Base-by-base conservation (phyloP, 2,797 vertebrate genomes). In the Gallirallus australis region DNA sequence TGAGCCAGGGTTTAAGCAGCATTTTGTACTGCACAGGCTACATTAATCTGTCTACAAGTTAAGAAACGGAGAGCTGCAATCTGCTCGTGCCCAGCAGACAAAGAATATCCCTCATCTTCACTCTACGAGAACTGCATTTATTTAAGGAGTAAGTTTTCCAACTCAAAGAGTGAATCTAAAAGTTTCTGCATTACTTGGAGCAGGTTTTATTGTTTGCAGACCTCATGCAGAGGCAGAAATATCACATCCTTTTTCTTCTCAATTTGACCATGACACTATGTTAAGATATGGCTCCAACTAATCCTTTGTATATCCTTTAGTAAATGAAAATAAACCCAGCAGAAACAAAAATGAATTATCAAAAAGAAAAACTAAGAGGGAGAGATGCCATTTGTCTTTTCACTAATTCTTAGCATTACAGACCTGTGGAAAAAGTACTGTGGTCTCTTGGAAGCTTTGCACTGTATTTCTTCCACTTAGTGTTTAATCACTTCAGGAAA, bases 401-500 rank as follows among this genome's bases (percentile, higher is more conserved):
- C 23, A 47, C 20, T 93, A 86, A 88, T 79, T 86, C 63, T 15
- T 40, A 86, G 45, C 30, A 53, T 69, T 78, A 86, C 0, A 0
- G 18, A 25, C 8, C 63, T 66, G 50, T 2, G 0, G 18, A 95
- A 89, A 76, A n/a, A 93, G 70, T 37, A 82, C 60, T 84, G 33
- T 72, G 89, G 35, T 57, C 25, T 54, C 75, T 77, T 93, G 81
- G 64, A 93, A 92, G 56, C 61, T 54, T 40, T 59, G 70, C 47
- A 82, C 8, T 92, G 37, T 37, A 70, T 95, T 94, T 95, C 81
- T 93, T 78, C 65, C 75, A 69, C 75, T 92, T 52, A 79, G 70
- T 88, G 40, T 84, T 91, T 92, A 95, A 96, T 88, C 56, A 90
- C 66, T 84, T 91, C 79, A 95, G 77, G 87, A 94, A 95, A 95